Base-by-base conservation (phyloP, 2,888 invertebrate species). In the Pyralis farinalis region DNA sequence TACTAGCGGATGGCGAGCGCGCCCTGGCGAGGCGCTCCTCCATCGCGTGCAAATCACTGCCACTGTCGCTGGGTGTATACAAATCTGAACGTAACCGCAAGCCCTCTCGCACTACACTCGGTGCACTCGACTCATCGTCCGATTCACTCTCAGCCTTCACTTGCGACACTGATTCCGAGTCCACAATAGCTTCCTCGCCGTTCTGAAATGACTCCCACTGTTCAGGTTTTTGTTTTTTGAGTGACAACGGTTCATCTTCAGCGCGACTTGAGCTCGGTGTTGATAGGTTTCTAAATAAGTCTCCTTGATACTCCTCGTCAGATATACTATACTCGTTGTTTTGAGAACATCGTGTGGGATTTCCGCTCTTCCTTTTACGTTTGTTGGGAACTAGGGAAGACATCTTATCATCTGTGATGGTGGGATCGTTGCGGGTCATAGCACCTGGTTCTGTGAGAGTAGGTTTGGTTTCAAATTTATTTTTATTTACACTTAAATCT, bases 351-450 rank as follows among this genome's bases (percentile, higher is more conserved):
- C 94, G 89, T 5, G 94, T 96, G 1, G 96, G 96, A 71, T 96
- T 95, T 61, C 95, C 94, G 56, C 93, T 95, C 77, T 96, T 96
- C 40, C 96, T 89, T 67, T 96, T 96, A 55, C 95, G 90, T 70
- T 93, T 93, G 66, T 91, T 93, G 47, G 93, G 94, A 61, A 87
- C 83, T 45, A 77, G 54, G 37, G 62, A 65, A 11, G 74, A 78
- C 31, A 77, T 73, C 60, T 90, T 90, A 53, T 90, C 90, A 37
- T 91, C 91, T 16, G 71, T 52, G 39, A 58, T 67, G 71, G 78
- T 72, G 66, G 79, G 72, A 44, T 82, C 84, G 37, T 66, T 73
- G 47, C 73, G 73, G 40, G 51, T 50, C 45, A 58, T 63, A 36
- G 58, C 50, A 43, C 74, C 81, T 11, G 78, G 65, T 64, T 87